Base-by-base conservation (phyloP, 2,113 vertebrate species). In the Limanda limanda region DNA sequence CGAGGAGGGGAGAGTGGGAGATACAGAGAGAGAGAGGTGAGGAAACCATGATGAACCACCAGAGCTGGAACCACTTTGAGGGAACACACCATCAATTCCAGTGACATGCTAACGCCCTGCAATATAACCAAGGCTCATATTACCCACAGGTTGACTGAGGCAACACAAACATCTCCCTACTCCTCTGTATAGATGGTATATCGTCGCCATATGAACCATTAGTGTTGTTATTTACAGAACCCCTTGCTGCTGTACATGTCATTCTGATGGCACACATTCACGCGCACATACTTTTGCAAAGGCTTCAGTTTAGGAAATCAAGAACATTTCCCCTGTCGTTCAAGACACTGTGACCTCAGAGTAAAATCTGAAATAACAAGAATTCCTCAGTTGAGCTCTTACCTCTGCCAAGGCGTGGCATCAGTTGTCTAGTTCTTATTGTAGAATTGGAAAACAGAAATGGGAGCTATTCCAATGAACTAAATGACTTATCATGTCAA, bases 51-150 rank as follows among this genome's bases (percentile, higher is more conserved):
- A 76, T 60, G 70, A 78, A 80, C 76, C 75, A 71, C 74, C 76
- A 78, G 77, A 68, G 88, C 81, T 91, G 83, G 78, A 91, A 85
- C 3, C 78, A 85, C 60, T 90, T 85, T 71, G 63, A 86, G 74
- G 80, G 54, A 90, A 84, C 68, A 68, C 67, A 88, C 79, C 79
- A 82, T 86, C 74, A 81, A 68, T 85, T 84, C 57, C 69, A 68
- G 59, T 79, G 82, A 86, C 83, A 80, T 47, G 68, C 56, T 83
- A 17, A 83, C 58, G 20, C 55, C 58, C 74, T 76, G 54, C 37
- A 71, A 58, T 63, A 13, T 62, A 42, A 62, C 76, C 51, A 82
- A 76, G 27, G 18, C 57, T 84, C 78, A 68, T 6, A 51, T 71
- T 81, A 84, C 67, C 62, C 54, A 17, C 35, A 80, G 70, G 62